Evolutionary conservation across 2,888 invertebrate species (phyloP), one percentile per base, ranked within the genome.

Genomic region (Rosalia funebris): DNA sequence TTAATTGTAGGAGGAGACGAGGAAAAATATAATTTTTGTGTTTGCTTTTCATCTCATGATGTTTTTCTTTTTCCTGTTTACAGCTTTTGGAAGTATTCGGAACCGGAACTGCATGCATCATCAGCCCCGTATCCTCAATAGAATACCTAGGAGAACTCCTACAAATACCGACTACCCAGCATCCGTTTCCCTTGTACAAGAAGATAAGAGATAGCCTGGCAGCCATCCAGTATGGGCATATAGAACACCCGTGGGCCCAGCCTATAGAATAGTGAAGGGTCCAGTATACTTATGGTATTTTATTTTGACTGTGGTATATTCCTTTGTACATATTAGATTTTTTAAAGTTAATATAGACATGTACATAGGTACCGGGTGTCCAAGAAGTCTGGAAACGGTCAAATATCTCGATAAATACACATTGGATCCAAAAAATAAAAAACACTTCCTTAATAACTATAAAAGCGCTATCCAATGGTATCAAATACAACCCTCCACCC

Each of bases 21-120:
- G n/a, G n/a, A n/a, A n/a, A n/a, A n/a, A n/a, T n/a, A n/a, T n/a
- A n/a, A n/a, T n/a, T n/a, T n/a, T n/a, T n/a, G n/a, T n/a, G n/a
- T n/a, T n/a, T n/a, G n/a, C n/a, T n/a, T n/a, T n/a, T n/a, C n/a
- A n/a, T n/a, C n/a, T n/a, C n/a, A n/a, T n/a, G n/a, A n/a, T n/a
- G n/a, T n/a, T n/a, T n/a, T n/a, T n/a, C 44, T 56, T 50, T 60
- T 68, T 69, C 69, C 68, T 60, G 84, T 84, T n/a, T n/a, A 0
- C 83, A 98, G 97, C 81, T 99, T 68, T 80, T 96, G 70, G 99
- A 99, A 83, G 86, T 98, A 81, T 99, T 99, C 81, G 99, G 98
- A 58, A 89, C 96, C n/a, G 99, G 99, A 56, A 99, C 99, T 16
- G 99, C 99, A 0, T 95, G 95, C 72, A 87, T 97, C 45, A 92